Conservation (phyloP, 1,140 invertebrate species). For the Scylla paramamosain region DNA sequence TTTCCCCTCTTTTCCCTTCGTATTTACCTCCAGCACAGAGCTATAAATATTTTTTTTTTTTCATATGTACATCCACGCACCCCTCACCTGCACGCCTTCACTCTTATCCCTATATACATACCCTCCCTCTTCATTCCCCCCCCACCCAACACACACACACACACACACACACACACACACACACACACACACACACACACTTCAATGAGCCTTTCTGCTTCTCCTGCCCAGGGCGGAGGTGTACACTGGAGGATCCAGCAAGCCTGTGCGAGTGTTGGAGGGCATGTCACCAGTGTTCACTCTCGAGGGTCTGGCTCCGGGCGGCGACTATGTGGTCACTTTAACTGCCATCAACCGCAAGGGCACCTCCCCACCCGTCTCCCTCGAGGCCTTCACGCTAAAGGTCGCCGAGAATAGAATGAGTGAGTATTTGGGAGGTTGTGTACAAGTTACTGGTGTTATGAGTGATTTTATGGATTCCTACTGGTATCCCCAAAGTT, state of each 20-base stretch:
- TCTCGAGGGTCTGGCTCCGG: conserved; percentile 85
- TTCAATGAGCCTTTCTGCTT: not conserved
- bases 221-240: conserved; percentile 68
- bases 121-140: too few species aligned
- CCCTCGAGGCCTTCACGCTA: conserved; percentile 83
- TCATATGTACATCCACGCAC: too few species aligned
- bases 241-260: conserved; percentile 47
- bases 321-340: conserved; percentile 85
- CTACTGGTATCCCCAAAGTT: too few species aligned
- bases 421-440: conserved; percentile 64
- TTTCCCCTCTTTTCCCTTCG: too few species aligned
- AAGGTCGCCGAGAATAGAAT: conserved; percentile 76
- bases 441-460: not conserved
- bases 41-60: too few species aligned
- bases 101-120: too few species aligned
- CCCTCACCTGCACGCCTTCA: too few species aligned
- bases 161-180: too few species aligned
- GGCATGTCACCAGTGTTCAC: conserved; percentile 83
- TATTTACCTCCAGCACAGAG: too few species aligned
- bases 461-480: too few species aligned
- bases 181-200: too few species aligned
- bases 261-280: conserved; percentile 63
- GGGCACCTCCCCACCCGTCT: conserved; percentile 84
- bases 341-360: conserved; percentile 87
- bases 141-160: too few species aligned